Percentiles rank a stretch among this genome's conserved stretches.
These are phyloP conservation scores for Drosophila macrospina DNA, from an alignment of 2,888 invertebrate genomes.

Conservation along the genomic window DNA sequence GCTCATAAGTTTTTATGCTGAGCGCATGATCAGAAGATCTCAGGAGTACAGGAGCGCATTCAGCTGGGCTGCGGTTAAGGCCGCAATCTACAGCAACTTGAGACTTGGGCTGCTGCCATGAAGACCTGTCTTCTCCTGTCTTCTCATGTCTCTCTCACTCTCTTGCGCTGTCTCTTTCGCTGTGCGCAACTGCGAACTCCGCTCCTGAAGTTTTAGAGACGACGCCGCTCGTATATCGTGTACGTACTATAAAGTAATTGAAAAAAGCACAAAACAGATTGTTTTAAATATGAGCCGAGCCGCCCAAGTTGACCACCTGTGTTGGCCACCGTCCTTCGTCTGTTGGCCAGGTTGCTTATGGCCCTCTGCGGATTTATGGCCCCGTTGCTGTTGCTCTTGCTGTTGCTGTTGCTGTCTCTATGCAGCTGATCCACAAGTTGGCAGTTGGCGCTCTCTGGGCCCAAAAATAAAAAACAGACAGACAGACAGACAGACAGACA, in stretches of 20 bases:
- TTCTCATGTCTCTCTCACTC: too few species aligned
- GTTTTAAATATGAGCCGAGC: slow-evolving; percentile 78
- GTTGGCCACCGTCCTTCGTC: slow-evolving; percentile 21
- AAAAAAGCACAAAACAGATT: slow-evolving; percentile 80
- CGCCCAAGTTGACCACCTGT: slow-evolving; percentile 81
- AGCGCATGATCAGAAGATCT: slow-evolving; percentile 59
- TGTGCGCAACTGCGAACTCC: slow-evolving; percentile 10
- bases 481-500: not conserved
- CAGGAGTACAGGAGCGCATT: slow-evolving; percentile 65
- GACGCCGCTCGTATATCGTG: slow-evolving; percentile 69
- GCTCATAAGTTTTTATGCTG: slow-evolving; percentile 72
- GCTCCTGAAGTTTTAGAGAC: slow-evolving; percentile 54
- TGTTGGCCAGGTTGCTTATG: slow-evolving; percentile 24
- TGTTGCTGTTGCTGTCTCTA: slow-evolving; percentile 8
- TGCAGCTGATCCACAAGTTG: slow-evolving; percentile 50
- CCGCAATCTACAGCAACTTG: too few species aligned
- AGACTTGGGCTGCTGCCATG: not conserved
- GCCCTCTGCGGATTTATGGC: slow-evolving; percentile 61
- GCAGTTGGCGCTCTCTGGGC: slow-evolving; percentile 49
- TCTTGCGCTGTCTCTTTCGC: too few species aligned
- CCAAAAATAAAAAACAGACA: not conserved
- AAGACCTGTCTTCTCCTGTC: too few species aligned
- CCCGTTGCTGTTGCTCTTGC: slow-evolving; percentile 36
- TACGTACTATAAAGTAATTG: slow-evolving; percentile 80
- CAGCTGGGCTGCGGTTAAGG: not conserved